Conservation (phyloP, 92 coral and sea anemone species). For the Ricordea florida region DNA sequence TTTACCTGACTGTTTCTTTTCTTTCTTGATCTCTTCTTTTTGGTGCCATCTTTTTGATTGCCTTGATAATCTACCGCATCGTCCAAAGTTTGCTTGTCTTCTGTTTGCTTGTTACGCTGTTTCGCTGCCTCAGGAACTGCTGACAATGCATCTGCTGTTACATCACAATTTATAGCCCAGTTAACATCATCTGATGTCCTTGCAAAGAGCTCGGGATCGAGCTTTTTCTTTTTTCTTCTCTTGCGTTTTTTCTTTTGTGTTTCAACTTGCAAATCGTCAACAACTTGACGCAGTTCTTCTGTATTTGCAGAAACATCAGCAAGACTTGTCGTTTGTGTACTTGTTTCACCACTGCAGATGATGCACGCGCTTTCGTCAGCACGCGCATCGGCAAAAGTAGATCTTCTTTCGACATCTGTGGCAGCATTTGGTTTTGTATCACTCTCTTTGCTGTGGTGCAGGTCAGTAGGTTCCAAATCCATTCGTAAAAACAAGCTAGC, state of each 20-base stretch:
- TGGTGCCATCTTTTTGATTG: neutral
- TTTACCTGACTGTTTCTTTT: neutral
- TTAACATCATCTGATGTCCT: conserved; percentile 1
- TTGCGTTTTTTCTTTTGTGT: conserved; percentile 50
- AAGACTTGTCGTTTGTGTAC: neutral
- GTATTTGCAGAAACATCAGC: neutral
- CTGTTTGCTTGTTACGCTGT: neutral
- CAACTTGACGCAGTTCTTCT: neutral
- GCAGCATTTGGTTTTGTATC: neutral
- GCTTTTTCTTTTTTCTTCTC: conserved; percentile 47
- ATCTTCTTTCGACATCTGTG: neutral
- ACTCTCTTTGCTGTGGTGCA: neutral
- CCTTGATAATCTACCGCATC: neutral
- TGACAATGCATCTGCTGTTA: neutral
- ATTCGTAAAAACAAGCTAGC: neutral
- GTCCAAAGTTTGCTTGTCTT: neutral
- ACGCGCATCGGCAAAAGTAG: neutral
- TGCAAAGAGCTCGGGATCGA: neutral
- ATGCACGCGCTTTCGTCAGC: neutral
- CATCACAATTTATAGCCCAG: conserved; percentile 20
- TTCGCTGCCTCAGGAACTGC: neutral
- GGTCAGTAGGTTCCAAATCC: neutral
- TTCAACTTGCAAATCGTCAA: neutral
- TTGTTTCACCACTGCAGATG: neutral
- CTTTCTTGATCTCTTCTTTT: conserved; percentile 23